Base-by-base conservation (phyloP, 2,797 vertebrate genomes). In the Xerus rutilus region DNA sequence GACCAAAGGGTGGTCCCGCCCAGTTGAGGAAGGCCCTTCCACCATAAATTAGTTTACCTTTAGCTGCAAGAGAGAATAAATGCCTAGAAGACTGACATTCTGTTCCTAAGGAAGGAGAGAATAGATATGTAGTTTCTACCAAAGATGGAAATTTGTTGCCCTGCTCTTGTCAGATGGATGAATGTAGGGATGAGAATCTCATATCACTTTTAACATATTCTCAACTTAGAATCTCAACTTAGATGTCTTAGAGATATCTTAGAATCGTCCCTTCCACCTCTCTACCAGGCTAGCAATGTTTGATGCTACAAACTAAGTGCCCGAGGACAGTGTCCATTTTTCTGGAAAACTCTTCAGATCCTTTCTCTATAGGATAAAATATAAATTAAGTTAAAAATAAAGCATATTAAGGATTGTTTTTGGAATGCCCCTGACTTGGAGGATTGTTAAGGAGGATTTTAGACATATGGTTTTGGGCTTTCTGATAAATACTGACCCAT, bases 361-460 rank as follows among this genome's bases (percentile, higher is more conserved):
- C 47, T 89, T 86, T 72, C 78, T 20, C 7, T 18, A 25, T 79
- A 57, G 70, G 32, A 62, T 64, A 84, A 92, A 79, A 59, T 74
- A 92, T 49, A 93, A 86, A 83, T 67, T 86, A 62, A 47, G 64
- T 89, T 69, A n/a, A 67, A 87, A 70, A 43, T 35, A 57, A 70
- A 90, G 7, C 25, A 70, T 17, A 12, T 59, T 54, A 92, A 95
- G 23, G 15, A 65, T 88, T 89, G 13, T 84, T 82, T 35, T 91
- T 82, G 39, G 18, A 82, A 77, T 81, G 5, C 69, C 17, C 20
- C 47, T 94, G 79, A 79, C 32, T 62, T 74, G 87, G 49, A n/a
- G 18, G 17, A 77, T 30, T 91, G 28, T 90, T 81, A 57, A 86
- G 6, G 25, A 62, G 15, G 13, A 87, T 45, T 96, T 93, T 86